phyloP scores from a whole-genome alignment of 2,113 vertebrate genomes.

The Morone chrysops region DNA sequence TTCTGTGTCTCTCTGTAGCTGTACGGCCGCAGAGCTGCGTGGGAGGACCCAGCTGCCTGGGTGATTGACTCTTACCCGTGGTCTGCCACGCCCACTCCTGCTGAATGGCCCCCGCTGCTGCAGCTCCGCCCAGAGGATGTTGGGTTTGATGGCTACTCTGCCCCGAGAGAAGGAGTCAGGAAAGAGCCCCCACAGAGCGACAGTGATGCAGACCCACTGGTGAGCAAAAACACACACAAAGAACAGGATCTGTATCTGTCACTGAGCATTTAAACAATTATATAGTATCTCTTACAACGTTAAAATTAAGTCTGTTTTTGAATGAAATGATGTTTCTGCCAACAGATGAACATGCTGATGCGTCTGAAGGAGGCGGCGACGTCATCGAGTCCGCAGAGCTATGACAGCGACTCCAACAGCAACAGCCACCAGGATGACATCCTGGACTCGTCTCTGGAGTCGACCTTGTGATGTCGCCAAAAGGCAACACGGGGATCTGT shows the following conservation, averaged over 20 bases:
- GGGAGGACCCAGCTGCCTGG: slow-evolving; percentile 98
- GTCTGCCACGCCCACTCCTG: slow-evolving; percentile 88
- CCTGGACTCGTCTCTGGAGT: slow-evolving; percentile 95
- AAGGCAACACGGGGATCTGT: not conserved
- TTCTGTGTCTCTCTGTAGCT: slow-evolving; percentile 79
- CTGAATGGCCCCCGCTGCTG: slow-evolving; percentile 95
- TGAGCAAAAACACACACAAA: slow-evolving; percentile 75
- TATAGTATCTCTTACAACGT: not conserved
- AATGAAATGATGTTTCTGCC: not conserved
- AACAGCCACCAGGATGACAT: slow-evolving; percentile 96
- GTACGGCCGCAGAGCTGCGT: slow-evolving; percentile 92
- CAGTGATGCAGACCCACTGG: slow-evolving; percentile 95
- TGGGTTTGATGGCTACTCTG: slow-evolving; percentile 93
- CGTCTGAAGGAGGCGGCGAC: slow-evolving; percentile 96
- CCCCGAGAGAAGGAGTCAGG: slow-evolving; percentile 88
- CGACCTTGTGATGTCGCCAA: slow-evolving; percentile 87
- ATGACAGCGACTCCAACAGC: slow-evolving; percentile 98
- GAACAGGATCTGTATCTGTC: not conserved
- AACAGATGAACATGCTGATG: slow-evolving; percentile 99
- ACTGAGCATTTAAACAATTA: not conserved
- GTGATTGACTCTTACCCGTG: slow-evolving; percentile 97
- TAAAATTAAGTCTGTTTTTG: not conserved
- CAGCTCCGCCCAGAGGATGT: slow-evolving; percentile 97
- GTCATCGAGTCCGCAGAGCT: slow-evolving; percentile 96
- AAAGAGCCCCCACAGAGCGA: slow-evolving; percentile 91